phyloP scores from a whole-genome alignment of 2,888 invertebrate species.

The Andrena minutula region DNA sequence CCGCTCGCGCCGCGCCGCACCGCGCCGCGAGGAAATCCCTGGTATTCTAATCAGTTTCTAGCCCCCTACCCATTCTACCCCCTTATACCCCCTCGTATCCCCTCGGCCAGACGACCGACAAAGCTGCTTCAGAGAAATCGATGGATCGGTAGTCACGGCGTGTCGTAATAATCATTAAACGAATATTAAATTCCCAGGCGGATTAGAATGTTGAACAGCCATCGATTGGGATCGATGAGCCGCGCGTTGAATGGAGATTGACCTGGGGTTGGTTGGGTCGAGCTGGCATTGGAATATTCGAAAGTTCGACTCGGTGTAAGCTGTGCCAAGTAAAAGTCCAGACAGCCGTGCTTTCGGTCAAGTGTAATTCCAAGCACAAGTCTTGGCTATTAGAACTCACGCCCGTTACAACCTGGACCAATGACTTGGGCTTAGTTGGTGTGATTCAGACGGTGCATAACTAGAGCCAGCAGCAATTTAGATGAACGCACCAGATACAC shows the following conservation, averaged over 20 bases:
- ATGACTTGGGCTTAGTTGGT: constrained; percentile 22
- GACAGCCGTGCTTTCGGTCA: too few species aligned
- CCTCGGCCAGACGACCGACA: constrained; percentile 25
- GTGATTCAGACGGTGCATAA: constrained; percentile 40
- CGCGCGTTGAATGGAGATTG: neutral
- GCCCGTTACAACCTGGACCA: neutral
- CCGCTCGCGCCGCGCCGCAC: constrained; percentile 17
- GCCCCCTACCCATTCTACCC: constrained; percentile 35
- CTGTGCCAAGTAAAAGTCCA: too few species aligned
- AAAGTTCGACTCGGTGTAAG: neutral
- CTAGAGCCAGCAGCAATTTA: constrained; percentile 38
- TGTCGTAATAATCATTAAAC: constrained; percentile 36
- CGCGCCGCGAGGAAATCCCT: constrained; percentile 63
- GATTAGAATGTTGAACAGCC: constrained; percentile 16
- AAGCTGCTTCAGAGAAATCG: constrained; percentile 47
- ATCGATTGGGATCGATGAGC: constrained; percentile 8
- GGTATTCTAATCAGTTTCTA: constrained; percentile 71
- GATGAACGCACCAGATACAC: constrained; percentile 31
- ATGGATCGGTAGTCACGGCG: constrained; percentile 25
- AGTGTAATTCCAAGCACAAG: neutral
- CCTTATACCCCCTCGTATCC: neutral
- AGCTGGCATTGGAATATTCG: neutral
- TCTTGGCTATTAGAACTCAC: neutral
- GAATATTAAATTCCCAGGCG: constrained; percentile 28
- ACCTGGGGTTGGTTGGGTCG: neutral